Evolutionary conservation across 2,797 vertebrate species (phyloP), one percentile per base, ranked within the genome.

Genomic region (Corythornis leucogaster): DNA sequence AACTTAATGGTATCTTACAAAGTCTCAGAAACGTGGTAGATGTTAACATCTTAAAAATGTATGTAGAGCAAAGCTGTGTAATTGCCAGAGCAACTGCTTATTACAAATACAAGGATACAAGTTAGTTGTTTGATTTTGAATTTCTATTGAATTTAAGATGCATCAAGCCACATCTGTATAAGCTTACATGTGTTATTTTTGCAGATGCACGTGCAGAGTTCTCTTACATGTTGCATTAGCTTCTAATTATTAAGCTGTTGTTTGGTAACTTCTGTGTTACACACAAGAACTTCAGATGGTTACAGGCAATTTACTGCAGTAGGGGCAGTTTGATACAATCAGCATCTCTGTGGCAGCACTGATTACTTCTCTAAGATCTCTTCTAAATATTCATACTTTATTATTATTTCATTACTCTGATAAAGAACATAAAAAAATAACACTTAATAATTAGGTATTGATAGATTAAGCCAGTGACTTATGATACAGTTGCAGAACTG

Each of bases 301-400:
- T 90, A 35, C 53, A 78, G 55, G 33, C 80, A 85, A 40, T 81
- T 89, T 45, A 15, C 61, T 93, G 42, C 80, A 61, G n/a, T 87
- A n/a, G 51, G 48, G 50, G 31, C 40, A 59, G 6, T 85, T 74
- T 11, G 31, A 12, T 30, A 25, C 69, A 33, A 24, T 61, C 62
- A 85, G 67, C 35, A 92, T 25, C 50, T 62, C n/a, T 78, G 38
- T 84, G 45, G 76, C 87, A 96, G 54, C 57, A 74, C 62, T 93
- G 45, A 31, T 91, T 30, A 38, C 31, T 92, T 88, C 70, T 75
- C 4, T 40, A 77, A 83, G 33, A 92, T 16, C 43, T 86, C 0
- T 67, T 71, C 50, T 62, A 13, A 87, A 69, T 38, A 50, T 89
- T 91, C 7, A 12, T 88, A 93, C 31, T 69, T 79, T 69, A 19